A percentile compares a stretch with the other conserved stretches of the same genome.
These are phyloP conservation scores for Pachyrhynchus sulphureomaculatus DNA, from an alignment of 1,140 invertebrate genomes.

Conservation along the genomic window DNA sequence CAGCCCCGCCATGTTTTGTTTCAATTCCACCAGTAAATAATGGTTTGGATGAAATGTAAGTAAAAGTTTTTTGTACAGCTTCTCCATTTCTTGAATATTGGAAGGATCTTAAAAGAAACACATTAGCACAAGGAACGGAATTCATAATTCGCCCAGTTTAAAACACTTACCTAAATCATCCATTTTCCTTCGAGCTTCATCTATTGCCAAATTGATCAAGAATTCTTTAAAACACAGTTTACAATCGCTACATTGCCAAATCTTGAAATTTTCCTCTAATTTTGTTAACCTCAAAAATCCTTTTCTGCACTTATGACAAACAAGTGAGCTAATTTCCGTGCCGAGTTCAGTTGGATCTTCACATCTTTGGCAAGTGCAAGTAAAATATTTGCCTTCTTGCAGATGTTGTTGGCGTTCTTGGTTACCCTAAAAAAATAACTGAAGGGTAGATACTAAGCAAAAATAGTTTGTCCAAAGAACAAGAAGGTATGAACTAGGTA, in stretches of 20 bases:
- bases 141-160: too few species aligned
- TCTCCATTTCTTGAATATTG: slow-evolving; percentile 54
- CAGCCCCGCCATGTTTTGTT: slow-evolving; percentile 64
- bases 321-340: slow-evolving; percentile 57
- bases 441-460: slow-evolving; percentile 67
- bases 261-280: slow-evolving; percentile 42
- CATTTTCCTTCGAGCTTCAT: slow-evolving; percentile 52
- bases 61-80: slow-evolving; percentile 64
- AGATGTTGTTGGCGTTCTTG: slow-evolving; percentile 63
- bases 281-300: slow-evolving; percentile 52
- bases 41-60: slow-evolving; percentile 66
- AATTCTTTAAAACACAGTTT: slow-evolving; percentile 52
- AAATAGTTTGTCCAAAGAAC: too few species aligned
- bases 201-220: slow-evolving; percentile 54
- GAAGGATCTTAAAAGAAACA: slow-evolving; percentile 48
- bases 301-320: slow-evolving; percentile 60
- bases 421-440: slow-evolving; percentile 63
- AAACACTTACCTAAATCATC: slow-evolving; percentile 54
- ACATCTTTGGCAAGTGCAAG: slow-evolving; percentile 63
- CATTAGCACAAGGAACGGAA: too few species aligned
- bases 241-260: slow-evolving; percentile 60
- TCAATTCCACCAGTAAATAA: slow-evolving; percentile 64
- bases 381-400: slow-evolving; percentile 63
- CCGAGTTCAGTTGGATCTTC: slow-evolving; percentile 64
- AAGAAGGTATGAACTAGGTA: too few species aligned